These are phyloP conservation scores for Hofmannophila pseudospretella DNA, from an alignment of 2,888 invertebrate species.

Conservation along the genomic window DNA sequence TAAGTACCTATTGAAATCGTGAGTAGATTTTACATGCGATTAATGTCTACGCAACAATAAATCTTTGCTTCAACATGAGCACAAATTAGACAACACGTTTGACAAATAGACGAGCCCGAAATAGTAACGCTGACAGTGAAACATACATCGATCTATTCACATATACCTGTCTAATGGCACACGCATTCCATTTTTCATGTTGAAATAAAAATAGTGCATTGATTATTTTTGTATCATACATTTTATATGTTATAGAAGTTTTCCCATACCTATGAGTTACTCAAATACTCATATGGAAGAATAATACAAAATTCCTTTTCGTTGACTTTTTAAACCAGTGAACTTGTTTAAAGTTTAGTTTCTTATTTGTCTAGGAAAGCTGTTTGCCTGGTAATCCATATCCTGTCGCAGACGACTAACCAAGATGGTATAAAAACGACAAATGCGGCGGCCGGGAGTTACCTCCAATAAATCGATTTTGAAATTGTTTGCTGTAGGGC, in stretches of 20 bases:
- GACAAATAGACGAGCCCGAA: conserved; percentile 66
- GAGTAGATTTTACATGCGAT: too few species aligned
- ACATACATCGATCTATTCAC: conserved; percentile 63
- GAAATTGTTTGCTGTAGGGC: conserved; percentile 66
- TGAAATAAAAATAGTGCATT: conserved; percentile 62
- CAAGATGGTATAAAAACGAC: conserved; percentile 36
- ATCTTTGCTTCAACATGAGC: conserved; percentile 62
- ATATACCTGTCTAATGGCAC: conserved; percentile 42
- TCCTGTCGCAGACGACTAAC: conserved; percentile 18
- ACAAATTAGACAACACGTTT: conserved; percentile 66
- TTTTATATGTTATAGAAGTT: too few species aligned
- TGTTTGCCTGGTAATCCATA: conserved; percentile 50
- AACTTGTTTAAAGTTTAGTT: background rate
- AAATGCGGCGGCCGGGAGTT: conserved; percentile 43
- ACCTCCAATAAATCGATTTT: conserved; percentile 67
- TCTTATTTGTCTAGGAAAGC: background rate
- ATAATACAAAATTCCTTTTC: too few species aligned
- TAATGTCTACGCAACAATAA: too few species aligned
- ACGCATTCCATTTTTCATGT: conserved; percentile 72
- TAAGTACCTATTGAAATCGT: too few species aligned
- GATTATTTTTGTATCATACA: too few species aligned
- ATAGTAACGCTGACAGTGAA: conserved; percentile 65
- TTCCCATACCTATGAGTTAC: too few species aligned
- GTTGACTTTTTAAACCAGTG: background rate
- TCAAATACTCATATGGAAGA: too few species aligned